phyloP scores from a whole-genome alignment of 2,113 vertebrate genomes.

The Myrmecobius fasciatus region DNA sequence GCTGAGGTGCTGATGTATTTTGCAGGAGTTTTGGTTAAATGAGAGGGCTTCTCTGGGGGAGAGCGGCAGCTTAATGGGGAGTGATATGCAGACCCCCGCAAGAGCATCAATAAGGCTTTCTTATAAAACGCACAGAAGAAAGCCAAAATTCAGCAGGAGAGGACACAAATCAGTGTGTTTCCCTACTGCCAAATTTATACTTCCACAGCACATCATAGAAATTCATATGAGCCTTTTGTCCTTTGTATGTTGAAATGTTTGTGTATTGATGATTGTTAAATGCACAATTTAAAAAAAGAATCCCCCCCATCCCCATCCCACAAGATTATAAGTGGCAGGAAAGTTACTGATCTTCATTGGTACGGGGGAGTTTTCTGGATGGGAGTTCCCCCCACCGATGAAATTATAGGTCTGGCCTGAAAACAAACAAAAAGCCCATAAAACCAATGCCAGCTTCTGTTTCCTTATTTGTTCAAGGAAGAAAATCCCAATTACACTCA shows the following conservation, averaged over 20 bases:
- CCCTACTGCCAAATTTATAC: neutral
- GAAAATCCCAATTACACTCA: neutral
- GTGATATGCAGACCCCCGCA: neutral
- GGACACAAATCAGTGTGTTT: neutral
- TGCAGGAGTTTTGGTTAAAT: neutral
- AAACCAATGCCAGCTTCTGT: neutral
- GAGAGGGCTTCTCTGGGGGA: neutral
- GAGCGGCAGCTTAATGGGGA: neutral
- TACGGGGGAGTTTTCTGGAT: neutral
- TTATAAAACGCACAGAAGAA: neutral
- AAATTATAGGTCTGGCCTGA: neutral
- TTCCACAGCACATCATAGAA: neutral
- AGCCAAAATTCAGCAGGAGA: neutral
- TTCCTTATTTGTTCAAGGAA: neutral
- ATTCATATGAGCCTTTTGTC: neutral
- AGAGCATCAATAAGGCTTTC: neutral
- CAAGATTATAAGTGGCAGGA: neutral
- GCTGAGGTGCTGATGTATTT: neutral
- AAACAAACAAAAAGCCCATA: neutral
- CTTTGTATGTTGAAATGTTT: neutral
- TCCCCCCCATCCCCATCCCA: no score
- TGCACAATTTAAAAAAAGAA: neutral
- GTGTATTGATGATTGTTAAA: neutral
- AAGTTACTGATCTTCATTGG: neutral
- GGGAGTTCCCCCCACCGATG: neutral